Evolutionary conservation across 2,888 invertebrate species (phyloP).

Genomic region (Melieria omissa): DNA sequence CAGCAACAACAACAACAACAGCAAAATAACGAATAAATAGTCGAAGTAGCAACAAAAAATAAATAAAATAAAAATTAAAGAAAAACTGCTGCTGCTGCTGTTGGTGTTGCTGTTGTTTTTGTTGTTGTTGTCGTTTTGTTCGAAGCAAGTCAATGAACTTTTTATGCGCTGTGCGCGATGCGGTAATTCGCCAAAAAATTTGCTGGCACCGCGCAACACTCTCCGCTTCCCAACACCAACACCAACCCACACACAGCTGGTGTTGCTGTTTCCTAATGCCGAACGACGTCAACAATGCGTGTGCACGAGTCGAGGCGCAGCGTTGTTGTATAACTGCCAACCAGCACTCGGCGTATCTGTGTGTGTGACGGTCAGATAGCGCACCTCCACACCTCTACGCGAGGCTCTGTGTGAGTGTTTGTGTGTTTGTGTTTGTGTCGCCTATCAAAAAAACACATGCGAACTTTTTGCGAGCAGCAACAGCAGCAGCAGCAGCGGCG

Average conservation of each 20-base stretch:
- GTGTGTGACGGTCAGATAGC: background rate
- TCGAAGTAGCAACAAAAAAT: background rate
- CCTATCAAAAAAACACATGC: background rate
- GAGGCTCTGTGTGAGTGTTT: background rate
- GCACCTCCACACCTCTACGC: background rate
- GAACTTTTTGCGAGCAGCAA: no score
- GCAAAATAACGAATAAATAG: background rate
- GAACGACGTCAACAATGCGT: no score
- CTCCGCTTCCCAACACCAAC: no score
- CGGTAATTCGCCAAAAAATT: constrained; percentile 51
- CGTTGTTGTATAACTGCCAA: no score
- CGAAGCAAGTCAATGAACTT: constrained; percentile 52
- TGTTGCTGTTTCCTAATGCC: no score
- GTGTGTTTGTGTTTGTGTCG: background rate
- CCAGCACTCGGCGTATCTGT: no score
- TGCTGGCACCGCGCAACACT: no score
- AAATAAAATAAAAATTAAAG: background rate
- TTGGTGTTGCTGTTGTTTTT: constrained; percentile 17
- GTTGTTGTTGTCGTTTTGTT: constrained; percentile 10
- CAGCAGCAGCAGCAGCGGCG: background rate
- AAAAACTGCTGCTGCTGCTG: constrained; percentile 3
- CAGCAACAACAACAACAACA: background rate
- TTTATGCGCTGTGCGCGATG: constrained; percentile 54
- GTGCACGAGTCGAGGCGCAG: no score
- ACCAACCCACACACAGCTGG: no score